Conservation (phyloP, 2,113 vertebrate species). For the Vidua macroura region DNA sequence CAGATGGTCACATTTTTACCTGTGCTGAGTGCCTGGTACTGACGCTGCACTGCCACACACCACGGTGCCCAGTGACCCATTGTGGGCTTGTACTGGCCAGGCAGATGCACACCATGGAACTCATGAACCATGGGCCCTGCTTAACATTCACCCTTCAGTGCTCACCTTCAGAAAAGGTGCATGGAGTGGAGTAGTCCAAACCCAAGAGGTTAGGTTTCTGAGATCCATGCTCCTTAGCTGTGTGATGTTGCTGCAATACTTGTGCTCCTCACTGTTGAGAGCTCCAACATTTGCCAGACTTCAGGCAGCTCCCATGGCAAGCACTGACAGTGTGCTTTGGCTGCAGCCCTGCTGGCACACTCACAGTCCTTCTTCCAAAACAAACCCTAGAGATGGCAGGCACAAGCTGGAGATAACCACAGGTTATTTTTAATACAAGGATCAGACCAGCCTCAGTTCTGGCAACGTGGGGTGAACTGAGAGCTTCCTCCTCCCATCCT, state of each 20-base stretch:
- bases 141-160: neutral
- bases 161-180: neutral
- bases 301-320: neutral
- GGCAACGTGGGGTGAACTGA: fast-evolving
- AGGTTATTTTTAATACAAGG: neutral
- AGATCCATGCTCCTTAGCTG: neutral
- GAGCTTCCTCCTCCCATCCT: neutral
- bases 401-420: neutral
- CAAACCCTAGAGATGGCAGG: neutral
- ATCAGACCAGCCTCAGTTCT: neutral
- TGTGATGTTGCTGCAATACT: neutral
- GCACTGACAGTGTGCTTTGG: neutral
- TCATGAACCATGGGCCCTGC: neutral
- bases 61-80: neutral
- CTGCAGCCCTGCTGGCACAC: fast-evolving
- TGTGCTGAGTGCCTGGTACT: neutral
- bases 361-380: neutral
- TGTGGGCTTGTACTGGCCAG: neutral
- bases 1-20: neutral
- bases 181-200: neutral
- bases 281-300: neutral
- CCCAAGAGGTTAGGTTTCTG: fast-evolving
- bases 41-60: neutral
- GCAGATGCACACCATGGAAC: neutral
- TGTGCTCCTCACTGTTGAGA: neutral